phyloP scores from a whole-genome alignment of 2,113 vertebrate species.

The Lycocorax pyrrhopterus region DNA sequence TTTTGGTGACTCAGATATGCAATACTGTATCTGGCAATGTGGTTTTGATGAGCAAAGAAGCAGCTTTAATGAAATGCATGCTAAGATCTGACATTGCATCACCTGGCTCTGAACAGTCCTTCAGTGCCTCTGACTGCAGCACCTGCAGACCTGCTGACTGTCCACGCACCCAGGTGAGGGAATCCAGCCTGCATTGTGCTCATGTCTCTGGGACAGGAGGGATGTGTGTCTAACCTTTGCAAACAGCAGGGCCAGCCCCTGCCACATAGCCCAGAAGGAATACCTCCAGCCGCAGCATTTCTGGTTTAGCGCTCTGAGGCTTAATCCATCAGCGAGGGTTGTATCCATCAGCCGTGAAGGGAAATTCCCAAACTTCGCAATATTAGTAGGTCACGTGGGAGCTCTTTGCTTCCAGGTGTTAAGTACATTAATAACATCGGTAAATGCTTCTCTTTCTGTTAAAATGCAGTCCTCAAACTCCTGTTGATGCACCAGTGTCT shows the following conservation, averaged over 20 bases:
- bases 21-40: not conserved
- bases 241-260: not conserved
- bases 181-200: not conserved
- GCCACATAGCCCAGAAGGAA: not conserved
- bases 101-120: not conserved
- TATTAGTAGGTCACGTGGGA: not conserved
- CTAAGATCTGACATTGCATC: not conserved
- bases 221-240: not conserved
- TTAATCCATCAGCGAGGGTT: not conserved
- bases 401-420: not conserved
- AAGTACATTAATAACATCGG: not conserved
- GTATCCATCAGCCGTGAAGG: not conserved
- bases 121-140: not conserved
- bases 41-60: not conserved
- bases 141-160: not conserved
- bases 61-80: not conserved
- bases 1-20: not conserved
- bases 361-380: not conserved
- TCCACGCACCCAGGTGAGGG: not conserved
- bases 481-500: not conserved
- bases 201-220: fast-evolving
- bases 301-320: not conserved
- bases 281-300: not conserved
- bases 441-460: not conserved
- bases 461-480: not conserved